Percentiles rank a stretch among this genome's conserved stretches.
phyloP scores from a whole-genome alignment of 2,888 invertebrate genomes.

The Itoplectis maculator region DNA sequence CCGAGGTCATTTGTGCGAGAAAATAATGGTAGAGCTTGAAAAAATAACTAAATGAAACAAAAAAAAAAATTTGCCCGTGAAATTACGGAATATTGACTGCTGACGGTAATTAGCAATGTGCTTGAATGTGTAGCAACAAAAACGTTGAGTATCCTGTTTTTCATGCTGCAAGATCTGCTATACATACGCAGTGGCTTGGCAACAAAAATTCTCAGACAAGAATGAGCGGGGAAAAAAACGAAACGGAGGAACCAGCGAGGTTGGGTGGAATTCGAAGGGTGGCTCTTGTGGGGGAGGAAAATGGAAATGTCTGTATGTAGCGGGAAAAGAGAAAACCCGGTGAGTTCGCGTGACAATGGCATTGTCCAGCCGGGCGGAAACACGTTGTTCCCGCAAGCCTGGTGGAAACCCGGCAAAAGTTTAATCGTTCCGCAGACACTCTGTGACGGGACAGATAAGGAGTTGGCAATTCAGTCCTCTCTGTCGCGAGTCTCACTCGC shows the following conservation, averaged over 20 bases:
- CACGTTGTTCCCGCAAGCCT: slow-evolving; percentile 62
- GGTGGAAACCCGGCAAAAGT: slow-evolving; percentile 70
- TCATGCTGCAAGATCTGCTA: no score
- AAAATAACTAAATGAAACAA: no score
- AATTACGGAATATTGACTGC: neutral
- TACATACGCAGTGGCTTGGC: neutral
- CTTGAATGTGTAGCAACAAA: neutral
- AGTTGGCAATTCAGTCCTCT: slow-evolving; percentile 60
- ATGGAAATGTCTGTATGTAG: slow-evolving; percentile 20
- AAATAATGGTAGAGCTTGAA: no score
- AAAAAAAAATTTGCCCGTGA: no score
- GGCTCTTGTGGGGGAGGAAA: slow-evolving; percentile 26
- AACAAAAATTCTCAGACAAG: slow-evolving; percentile 11
- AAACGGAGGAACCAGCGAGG: neutral
- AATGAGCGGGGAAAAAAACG: neutral
- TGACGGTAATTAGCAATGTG: neutral
- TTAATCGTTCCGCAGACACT: slow-evolving; percentile 71
- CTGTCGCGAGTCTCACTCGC: slow-evolving; percentile 33
- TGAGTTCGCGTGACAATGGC: slow-evolving; percentile 62
- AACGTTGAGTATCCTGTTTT: neutral
- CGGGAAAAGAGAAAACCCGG: slow-evolving; percentile 24
- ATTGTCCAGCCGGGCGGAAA: slow-evolving; percentile 71
- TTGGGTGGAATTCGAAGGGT: slow-evolving; percentile 15
- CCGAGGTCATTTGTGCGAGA: no score
- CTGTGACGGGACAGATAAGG: slow-evolving; percentile 71